Base-by-base conservation (phyloP, 2,113 vertebrate genomes). In the Pontoporia blainvillei region DNA sequence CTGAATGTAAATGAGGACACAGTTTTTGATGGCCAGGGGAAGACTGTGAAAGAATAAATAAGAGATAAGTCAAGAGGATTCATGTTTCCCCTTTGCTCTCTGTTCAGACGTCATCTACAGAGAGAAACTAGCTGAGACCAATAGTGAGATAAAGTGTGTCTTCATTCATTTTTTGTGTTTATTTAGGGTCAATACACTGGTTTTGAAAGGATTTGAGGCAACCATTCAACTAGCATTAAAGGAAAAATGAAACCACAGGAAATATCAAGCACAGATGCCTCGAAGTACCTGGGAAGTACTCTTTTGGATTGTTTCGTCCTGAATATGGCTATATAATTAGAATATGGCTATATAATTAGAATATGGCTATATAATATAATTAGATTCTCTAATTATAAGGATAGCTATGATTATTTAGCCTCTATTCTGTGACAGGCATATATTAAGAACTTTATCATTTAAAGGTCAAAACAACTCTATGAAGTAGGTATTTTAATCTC, bases 221-320 rank as follows among this genome's bases (percentile, higher is more conserved):
- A 72, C 39, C 61, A 86, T 94, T 91, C 31, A 91, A 54, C 83
- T 64, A 92, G 27, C 76, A 62, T 69, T 86, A 96, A 75, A 88
- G 29, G 54, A 66, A 96, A 97, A 95, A 69, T 64, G 11, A 95
- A 94, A 86, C 18, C n/a, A 95, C 15, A 90, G 59, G 66, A 93
- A 85, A 83, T 69, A 95, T 15, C 72, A 85, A 71, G 41, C n/a
- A 64, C 36, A 93, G 25, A 72, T 54, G 6, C 78, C 72, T 46
- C 69, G 12, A 84, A 46, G 36, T 36, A 92, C 57, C 79, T 73
- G 75, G 67, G 44, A 88, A 52, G 2, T 79, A 46, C 23, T 91
- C 46, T 87, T 94, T 94, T 57, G 31, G 59, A 64, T 61, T 73
- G 5, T 34, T 62, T 79, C 27, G 11, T 31, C 20, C 59, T 85